These are phyloP conservation scores for Manis javanica DNA, from an alignment of 2,797 vertebrate genomes.

Conservation along the genomic window DNA sequence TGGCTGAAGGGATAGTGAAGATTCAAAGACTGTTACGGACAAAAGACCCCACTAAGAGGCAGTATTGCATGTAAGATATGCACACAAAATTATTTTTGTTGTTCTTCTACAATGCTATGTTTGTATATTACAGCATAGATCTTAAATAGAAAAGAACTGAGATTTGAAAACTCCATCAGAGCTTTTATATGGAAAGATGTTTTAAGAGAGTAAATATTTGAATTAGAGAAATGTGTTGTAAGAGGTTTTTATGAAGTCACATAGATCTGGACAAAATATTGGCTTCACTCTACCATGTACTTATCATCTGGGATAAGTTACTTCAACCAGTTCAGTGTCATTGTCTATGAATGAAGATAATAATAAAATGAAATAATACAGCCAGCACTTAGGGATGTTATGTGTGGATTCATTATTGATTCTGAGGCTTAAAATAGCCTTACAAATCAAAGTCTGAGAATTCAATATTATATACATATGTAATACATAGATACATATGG, in stretches of 20 bases:
- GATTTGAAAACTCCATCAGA: background rate
- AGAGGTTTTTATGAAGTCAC: background rate
- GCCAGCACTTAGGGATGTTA: background rate
- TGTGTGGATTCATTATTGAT: background rate
- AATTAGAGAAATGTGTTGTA: constrained; percentile 14
- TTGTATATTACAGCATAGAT: background rate
- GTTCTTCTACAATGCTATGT: background rate
- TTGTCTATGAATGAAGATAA: background rate
- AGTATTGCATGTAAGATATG: constrained; percentile 27
- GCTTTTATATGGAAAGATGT: background rate
- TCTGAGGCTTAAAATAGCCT: background rate
- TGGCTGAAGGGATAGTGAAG: background rate
- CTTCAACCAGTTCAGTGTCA: background rate
- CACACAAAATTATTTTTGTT: background rate
- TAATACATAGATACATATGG: background rate
- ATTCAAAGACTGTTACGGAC: background rate
- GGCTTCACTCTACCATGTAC: background rate
- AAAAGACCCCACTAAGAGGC: constrained; percentile 53
- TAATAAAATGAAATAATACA: background rate
- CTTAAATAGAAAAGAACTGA: background rate
- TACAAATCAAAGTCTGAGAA: background rate
- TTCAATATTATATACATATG: background rate
- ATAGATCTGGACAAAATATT: background rate
- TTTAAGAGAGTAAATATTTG: constrained; percentile 10
- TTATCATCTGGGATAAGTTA: background rate